Evolutionary conservation across 2,888 invertebrate species (phyloP), one percentile per base, ranked within the genome.

Genomic region (Desoria tigrina): DNA sequence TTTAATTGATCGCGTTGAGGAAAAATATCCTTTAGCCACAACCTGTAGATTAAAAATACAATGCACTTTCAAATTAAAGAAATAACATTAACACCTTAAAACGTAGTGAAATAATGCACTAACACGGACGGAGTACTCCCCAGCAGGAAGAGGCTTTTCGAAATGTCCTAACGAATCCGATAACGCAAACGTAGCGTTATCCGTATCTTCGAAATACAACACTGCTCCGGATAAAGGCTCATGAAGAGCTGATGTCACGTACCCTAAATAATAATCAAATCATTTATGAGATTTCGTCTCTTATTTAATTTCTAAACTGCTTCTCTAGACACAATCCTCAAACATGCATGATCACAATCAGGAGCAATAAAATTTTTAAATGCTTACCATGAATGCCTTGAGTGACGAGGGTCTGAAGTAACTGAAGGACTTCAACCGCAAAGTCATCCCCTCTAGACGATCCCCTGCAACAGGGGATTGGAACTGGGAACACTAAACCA

Each of bases 1-100:
- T 73, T 79, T 79, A 6, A 87, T 78, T 58, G 84, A 79, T 74
- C 83, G 86, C 28, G 83, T 82, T 49, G 80, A 81, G 0, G 84
- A 77, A 60, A 86, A 81, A 77, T 88, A 90, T 0, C 88, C 88
- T 2, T 82, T 79, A 1, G 84, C 84, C 1, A 81, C 80, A 0
- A 85, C 87, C 37, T 72, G 14, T n/a, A 23, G 18, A 56, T 14
- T 16, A 65, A 56, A 59, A 49, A 23, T 37, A 32, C n/a, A n/a
- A n/a, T n/a, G n/a, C n/a, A n/a, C n/a, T n/a, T n/a, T n/a, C n/a
- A 23, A 16, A 1, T 23, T 56, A 32, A 21, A 26, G 23, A 32
- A 56, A 61, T 24, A 39, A 26, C 49, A 55, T 39, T 9, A n/a
- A 11, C 11, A 53, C 11, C n/a, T n/a, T n/a, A n/a, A n/a, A n/a